phyloP scores from a whole-genome alignment of 2,888 invertebrate species.

The Cephus spinipes region DNA sequence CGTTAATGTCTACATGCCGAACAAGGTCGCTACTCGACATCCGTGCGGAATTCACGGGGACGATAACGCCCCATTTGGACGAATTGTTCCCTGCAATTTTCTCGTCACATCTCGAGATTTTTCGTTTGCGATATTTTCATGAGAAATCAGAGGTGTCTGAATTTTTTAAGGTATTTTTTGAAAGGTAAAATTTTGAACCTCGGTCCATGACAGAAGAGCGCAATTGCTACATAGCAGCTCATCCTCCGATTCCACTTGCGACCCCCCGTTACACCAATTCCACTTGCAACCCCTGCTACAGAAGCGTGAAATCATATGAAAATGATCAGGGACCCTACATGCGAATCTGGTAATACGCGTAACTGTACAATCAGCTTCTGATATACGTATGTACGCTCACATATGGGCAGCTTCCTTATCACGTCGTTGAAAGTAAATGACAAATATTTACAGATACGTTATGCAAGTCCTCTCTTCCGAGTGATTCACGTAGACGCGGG shows the following conservation, averaged over 20 bases:
- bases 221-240: not conserved
- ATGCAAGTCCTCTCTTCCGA: not conserved
- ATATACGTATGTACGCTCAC: not conserved
- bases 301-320: not conserved
- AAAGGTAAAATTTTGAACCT: not conserved
- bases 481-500: too few species aligned
- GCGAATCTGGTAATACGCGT: not conserved
- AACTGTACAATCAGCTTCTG: not conserved
- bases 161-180: not conserved
- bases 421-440: not conserved
- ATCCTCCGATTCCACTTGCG: not conserved
- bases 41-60: not conserved
- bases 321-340: not conserved
- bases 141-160: not conserved
- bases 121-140: not conserved
- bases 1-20: not conserved
- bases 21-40: not conserved
- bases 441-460: not conserved
- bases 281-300: not conserved
- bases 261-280: not conserved
- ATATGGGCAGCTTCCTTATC: not conserved
- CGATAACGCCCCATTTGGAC: not conserved
- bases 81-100: not conserved
- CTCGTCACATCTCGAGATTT: not conserved
- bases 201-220: not conserved